Base-by-base conservation (phyloP, 2,113 vertebrate species). In the Ictalurus punctatus region DNA sequence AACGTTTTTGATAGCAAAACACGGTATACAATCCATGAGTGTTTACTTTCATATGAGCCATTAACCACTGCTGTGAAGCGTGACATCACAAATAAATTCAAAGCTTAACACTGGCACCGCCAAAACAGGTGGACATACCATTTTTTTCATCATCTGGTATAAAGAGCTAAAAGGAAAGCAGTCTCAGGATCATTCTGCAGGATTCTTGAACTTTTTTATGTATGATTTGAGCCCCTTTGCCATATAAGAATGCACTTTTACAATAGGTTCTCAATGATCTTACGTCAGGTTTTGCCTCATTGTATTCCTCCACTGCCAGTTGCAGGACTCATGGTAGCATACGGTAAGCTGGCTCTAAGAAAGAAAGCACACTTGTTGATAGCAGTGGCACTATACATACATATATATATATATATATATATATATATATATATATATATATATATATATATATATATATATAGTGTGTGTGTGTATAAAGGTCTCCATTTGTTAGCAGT, bases 291-390 rank as follows among this genome's bases (percentile, higher is more conserved):
- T 12, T 54, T 2, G 12, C 48, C 17, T 6, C 13, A 14, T n/a
- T 54, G 44, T 23, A 79, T 79, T 79, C 44, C 48, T 79, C 27
- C 25, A 79, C 48, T n/a, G 44, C 44, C 76, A 79, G 54, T 54
- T 54, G 44, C 27, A 54, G 48, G 27, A 80, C 14, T 56, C 27
- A n/a, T 73, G 14, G 14, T 12, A 63, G 61, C 6, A 19, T 2
- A 58, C 25, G 8, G 27, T 65, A 65, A 65, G 25, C 25, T 65
- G 63, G 25, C 13, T 69, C 0, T 30, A 69, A 34, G n/a, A n/a
- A 48, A 76, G 40, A 27, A 52, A 52, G 44, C 27, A 27, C 78
- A 80, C 78, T 80, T 80, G 78, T 80, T 80, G 78, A 80, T 30
- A n/a, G 16, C 8, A 71, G 40, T 44, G 40, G 40, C 40, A 44